A percentile compares a stretch with the other conserved stretches of the same genome.
Evolutionary conservation across 2,113 vertebrate genomes (phyloP).

Genomic region (Etheostoma spectabile): DNA sequence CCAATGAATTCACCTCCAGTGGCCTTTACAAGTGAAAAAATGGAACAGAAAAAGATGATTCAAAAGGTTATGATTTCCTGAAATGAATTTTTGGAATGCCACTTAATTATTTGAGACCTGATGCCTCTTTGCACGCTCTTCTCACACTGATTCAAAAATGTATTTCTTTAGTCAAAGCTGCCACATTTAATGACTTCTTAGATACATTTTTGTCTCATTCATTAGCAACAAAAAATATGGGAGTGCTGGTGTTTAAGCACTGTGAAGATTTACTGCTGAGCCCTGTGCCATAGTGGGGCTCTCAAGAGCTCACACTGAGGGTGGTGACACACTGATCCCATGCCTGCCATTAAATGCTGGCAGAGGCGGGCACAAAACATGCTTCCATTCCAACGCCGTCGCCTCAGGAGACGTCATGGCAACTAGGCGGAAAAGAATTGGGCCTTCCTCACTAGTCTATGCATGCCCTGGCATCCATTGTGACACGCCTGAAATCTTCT

Average conservation of each 20-base stretch:
- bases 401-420: conserved; percentile 84
- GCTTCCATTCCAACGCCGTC: conserved; percentile 77
- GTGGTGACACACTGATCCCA: conserved; percentile 48
- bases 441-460: conserved; percentile 78
- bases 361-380: conserved; percentile 76
- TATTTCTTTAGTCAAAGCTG: background rate
- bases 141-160: conserved; percentile 8
- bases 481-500: conserved; percentile 63
- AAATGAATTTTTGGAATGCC: conserved; percentile 23
- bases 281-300: conserved; percentile 35
- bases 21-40: conserved; percentile 2
- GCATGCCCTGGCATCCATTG: conserved; percentile 84
- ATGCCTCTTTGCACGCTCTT: background rate
- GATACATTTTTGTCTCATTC: conserved; percentile 33
- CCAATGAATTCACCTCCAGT: conserved; percentile 22
- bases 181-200: conserved; percentile 41
- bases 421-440: conserved; percentile 80
- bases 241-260: conserved; percentile 38
- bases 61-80: conserved; percentile 31
- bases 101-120: conserved; percentile 20
- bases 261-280: conserved; percentile 42
- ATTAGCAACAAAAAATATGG: conserved; percentile 16
- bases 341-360: conserved; percentile 60
- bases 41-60: background rate
- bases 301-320: conserved; percentile 35